Percentiles rank a stretch among this genome's conserved stretches.
These are phyloP conservation scores for Hemicordylus capensis DNA, from an alignment of 2,113 vertebrate species.

Conservation along the genomic window DNA sequence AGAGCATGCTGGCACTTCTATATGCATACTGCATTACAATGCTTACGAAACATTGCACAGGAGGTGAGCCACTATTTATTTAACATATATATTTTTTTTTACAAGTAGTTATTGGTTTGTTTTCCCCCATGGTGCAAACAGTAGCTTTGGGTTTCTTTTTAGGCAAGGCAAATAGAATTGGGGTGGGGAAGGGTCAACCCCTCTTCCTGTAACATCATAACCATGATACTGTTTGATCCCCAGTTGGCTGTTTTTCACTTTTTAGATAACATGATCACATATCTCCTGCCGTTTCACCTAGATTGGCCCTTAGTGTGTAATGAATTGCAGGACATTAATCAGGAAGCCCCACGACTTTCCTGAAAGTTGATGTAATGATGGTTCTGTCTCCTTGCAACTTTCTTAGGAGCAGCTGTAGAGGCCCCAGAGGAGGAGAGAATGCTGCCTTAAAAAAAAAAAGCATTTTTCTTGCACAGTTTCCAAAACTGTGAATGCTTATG, in stretches of 20 bases:
- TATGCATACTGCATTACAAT: too few species aligned
- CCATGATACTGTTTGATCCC: too few species aligned
- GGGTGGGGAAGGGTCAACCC: neutral
- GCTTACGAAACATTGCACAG: too few species aligned
- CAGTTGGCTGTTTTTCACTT: too few species aligned
- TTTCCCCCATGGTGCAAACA: neutral
- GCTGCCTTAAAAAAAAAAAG: too few species aligned
- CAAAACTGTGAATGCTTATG: constrained; percentile 1
- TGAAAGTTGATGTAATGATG: neutral
- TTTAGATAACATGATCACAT: too few species aligned
- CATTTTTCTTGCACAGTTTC: constrained; percentile 9
- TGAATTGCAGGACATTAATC: neutral
- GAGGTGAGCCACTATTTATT: too few species aligned
- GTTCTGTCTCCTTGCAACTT: neutral
- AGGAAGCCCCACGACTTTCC: neutral
- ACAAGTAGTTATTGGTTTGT: too few species aligned
- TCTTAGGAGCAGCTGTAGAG: neutral
- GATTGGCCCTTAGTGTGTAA: too few species aligned
- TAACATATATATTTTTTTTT: too few species aligned
- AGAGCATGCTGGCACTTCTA: too few species aligned
- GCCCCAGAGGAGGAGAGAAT: neutral
- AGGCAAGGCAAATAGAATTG: neutral
- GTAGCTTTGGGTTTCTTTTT: neutral
- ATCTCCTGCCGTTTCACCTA: too few species aligned
- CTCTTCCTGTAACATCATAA: neutral